Percentiles rank a stretch among this genome's conserved stretches.
Conservation (phyloP, 2,113 vertebrate genomes). For the Willisornis vidua region DNA sequence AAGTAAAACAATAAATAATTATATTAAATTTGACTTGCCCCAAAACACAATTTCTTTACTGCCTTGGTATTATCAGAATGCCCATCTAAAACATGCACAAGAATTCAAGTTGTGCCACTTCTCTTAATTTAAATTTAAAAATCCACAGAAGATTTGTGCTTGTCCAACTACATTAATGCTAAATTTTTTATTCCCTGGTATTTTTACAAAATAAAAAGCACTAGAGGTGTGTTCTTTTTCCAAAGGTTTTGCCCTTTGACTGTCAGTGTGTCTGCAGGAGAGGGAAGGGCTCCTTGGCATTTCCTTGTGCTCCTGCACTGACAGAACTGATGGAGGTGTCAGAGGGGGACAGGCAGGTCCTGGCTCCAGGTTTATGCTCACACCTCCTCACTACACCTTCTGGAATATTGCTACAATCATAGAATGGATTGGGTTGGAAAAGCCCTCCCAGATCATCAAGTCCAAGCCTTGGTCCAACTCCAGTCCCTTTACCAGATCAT, state of each 20-base stretch:
- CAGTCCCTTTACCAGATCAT: no score
- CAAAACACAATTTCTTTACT: neutral
- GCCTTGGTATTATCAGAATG: neutral
- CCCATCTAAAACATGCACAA: neutral
- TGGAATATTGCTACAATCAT: neutral
- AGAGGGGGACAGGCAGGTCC: neutral
- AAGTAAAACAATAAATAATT: neutral
- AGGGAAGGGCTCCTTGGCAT: neutral
- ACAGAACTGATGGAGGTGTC: neutral
- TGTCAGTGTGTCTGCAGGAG: neutral
- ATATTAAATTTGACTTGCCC: neutral
- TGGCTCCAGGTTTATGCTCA: neutral
- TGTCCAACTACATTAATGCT: neutral
- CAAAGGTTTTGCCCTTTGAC: neutral
- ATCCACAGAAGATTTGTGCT: neutral
- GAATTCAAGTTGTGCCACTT: neutral
- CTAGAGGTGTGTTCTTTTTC: neutral
- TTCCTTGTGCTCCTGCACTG: neutral
- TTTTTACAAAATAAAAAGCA: neutral
- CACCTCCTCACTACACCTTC: neutral
- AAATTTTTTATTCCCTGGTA: neutral
- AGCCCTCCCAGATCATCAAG: no score
- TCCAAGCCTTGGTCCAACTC: no score
- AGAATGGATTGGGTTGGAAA: no score
- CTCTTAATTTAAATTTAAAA: neutral